Evolutionary conservation across 1,140 invertebrate species (phyloP).

Genomic region (Metopolophium dirhodum): DNA sequence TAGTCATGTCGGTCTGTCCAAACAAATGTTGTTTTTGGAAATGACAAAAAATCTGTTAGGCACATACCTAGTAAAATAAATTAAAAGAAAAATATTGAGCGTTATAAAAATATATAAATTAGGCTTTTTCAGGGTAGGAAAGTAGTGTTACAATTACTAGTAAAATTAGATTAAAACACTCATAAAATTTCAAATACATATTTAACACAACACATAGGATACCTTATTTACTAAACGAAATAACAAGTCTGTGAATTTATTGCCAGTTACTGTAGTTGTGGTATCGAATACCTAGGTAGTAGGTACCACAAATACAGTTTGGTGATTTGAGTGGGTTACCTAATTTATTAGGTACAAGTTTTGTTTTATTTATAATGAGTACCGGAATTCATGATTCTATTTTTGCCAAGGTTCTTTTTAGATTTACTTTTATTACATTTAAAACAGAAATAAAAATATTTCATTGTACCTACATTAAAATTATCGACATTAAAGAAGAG

Average conservation of each 20-base stretch:
- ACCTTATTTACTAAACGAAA: background rate
- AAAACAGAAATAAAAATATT: background rate
- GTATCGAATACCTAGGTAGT: background rate
- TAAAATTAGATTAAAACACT: background rate
- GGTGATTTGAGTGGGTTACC: background rate
- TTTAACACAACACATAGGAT: background rate
- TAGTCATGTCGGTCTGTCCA: background rate
- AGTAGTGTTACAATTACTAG: background rate
- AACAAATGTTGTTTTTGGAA: background rate
- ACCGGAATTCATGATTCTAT: background rate
- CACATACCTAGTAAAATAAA: background rate
- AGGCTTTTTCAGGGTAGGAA: background rate
- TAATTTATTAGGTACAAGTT: background rate
- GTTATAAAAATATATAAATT: conserved; percentile 24
- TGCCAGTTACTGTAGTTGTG: background rate
- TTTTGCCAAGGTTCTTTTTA: background rate
- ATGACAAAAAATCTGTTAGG: background rate
- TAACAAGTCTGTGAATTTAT: background rate
- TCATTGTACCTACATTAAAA: background rate
- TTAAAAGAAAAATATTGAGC: conserved; percentile 1
- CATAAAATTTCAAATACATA: background rate
- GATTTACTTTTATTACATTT: background rate
- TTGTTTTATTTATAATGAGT: background rate
- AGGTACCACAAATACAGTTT: background rate
- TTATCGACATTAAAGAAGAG: background rate